Base-by-base conservation (phyloP, 2,797 vertebrate genomes). In the Sebastes variabilis region DNA sequence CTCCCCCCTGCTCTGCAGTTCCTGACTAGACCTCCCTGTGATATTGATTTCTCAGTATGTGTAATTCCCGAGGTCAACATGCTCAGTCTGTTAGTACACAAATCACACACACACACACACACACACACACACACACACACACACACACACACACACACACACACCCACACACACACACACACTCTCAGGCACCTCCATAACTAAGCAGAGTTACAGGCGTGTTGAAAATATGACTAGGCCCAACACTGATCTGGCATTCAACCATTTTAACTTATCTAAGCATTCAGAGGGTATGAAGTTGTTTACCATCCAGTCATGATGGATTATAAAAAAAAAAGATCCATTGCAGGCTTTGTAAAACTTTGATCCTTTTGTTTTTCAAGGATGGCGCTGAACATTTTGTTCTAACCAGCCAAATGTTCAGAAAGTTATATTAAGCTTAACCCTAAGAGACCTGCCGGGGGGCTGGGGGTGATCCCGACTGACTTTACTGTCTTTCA, bases 31-130 rank as follows among this genome's bases (percentile, higher is more conserved):
- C 75, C 86, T 86, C 83, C 69, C 56, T 68, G 67, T 52, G 75
- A 60, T 91, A 94, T 93, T 73, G 87, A 93, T 94, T 93, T 93
- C 67, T 89, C 69, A 36, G 32, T 79, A 60, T 81, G 81, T 87
- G 85, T 86, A 86, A 89, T 91, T 91, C 83, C 87, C 80, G 56
- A 71, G 87, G 81, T 91, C 88, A 94, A 92, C 89, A 87, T 80
- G 60, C 79, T 83, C 69, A 71, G 66, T 82, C 78, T 87, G 82
- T 83, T 79, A 70, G 77, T 72, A 84, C 88, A 90, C 81, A 89
- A 79, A 87, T 82, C 67, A 87, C 29, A 59, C 62, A 18, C 32
- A 42, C 68, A 58, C 36, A 32, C 55, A 34, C 79, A 68, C 67
- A 49, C 80, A 77, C 36, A 30, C 20, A 18, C 66, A 77, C 36